Percentiles rank a stretch among this genome's conserved stretches.
Evolutionary conservation across 2,113 vertebrate species (phyloP).

Genomic region (Picathartes gymnocephalus): DNA sequence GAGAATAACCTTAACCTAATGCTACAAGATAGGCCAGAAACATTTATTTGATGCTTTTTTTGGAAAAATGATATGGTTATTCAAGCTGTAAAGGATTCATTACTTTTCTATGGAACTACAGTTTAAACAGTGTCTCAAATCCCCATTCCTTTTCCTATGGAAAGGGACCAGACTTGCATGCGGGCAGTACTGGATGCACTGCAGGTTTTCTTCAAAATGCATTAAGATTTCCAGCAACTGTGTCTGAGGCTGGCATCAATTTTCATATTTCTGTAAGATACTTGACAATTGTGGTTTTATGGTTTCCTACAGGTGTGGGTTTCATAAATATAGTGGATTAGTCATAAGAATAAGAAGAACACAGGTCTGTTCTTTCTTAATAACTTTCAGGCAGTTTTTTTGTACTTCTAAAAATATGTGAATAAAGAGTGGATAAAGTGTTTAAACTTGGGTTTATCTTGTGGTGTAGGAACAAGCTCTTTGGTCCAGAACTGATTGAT

Average conservation of each 20-base stretch:
- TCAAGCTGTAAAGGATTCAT: neutral
- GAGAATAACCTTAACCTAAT: constrained; percentile 34
- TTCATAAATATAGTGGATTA: neutral
- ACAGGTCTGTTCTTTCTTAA: neutral
- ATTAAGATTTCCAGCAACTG: neutral
- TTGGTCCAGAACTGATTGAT: neutral
- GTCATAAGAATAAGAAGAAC: neutral
- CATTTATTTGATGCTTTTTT: constrained; percentile 10
- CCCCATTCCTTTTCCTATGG: neutral
- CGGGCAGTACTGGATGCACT: neutral
- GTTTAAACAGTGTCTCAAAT: neutral
- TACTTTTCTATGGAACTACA: neutral
- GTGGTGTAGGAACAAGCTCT: neutral
- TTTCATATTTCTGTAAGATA: neutral
- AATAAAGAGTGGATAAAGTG: neutral
- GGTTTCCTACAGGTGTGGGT: neutral
- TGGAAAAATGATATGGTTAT: neutral
- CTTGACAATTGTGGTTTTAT: neutral
- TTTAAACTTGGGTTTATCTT: neutral
- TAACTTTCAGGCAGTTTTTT: neutral
- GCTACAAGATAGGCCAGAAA: neutral
- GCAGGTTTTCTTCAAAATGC: neutral
- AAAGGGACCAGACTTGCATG: neutral
- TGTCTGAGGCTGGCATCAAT: neutral
- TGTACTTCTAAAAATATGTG: neutral